A percentile compares a stretch with the other conserved stretches of the same genome.
phyloP scores from a whole-genome alignment of 2,113 vertebrate species.

The Rhinoptilus africanus region DNA sequence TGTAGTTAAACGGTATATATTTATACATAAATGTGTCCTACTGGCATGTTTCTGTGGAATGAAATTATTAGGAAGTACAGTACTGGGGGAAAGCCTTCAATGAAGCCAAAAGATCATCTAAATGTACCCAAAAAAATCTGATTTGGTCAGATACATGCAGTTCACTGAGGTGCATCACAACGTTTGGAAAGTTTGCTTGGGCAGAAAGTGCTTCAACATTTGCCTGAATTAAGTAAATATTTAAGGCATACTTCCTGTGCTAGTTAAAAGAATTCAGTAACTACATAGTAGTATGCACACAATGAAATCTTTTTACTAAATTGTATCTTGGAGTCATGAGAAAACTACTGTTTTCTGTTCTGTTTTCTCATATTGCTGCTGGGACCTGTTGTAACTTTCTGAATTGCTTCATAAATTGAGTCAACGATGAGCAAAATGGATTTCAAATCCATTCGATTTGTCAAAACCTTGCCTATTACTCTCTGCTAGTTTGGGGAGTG shows the following conservation, averaged over 20 bases:
- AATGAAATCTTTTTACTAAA: background rate
- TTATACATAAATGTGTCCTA: accelerated
- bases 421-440: background rate
- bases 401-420: background rate
- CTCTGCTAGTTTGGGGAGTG: background rate
- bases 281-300: accelerated
- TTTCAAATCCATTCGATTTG: background rate
- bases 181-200: background rate
- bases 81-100: background rate
- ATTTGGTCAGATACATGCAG: accelerated
- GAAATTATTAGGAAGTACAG: background rate
- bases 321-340: background rate
- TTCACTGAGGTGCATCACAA: accelerated
- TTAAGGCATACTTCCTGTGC: accelerated
- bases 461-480: background rate
- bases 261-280: background rate
- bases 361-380: background rate
- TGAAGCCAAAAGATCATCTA: background rate
- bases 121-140: background rate
- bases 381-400: background rate
- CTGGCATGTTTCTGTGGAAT: background rate
- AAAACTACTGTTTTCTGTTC: background rate
- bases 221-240: background rate
- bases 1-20: accelerated
- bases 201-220: background rate